These are phyloP conservation scores for Channallabes apus DNA, from an alignment of 2,797 vertebrate species.

Conservation along the genomic window DNA sequence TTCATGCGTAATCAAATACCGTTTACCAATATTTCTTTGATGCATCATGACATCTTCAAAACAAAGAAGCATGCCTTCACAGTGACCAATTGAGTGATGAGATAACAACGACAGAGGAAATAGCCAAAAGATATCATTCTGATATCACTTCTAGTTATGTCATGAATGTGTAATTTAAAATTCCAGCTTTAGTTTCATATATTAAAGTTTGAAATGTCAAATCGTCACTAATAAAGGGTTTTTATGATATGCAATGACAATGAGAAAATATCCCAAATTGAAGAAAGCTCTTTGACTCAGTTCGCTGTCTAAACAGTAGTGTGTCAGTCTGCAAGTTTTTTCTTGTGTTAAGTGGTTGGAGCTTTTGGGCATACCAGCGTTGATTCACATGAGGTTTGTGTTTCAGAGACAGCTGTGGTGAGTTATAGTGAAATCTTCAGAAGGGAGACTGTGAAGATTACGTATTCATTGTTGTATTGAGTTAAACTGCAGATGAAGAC, in stretches of 20 bases:
- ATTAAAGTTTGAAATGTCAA: background rate
- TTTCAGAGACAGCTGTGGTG: constrained; percentile 61
- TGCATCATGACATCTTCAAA: background rate
- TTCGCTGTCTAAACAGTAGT: constrained; percentile 31
- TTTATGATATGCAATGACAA: background rate
- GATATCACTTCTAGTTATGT: background rate
- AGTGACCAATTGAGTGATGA: background rate
- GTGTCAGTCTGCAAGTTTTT: constrained; percentile 54
- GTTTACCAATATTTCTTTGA: background rate
- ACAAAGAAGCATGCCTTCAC: background rate
- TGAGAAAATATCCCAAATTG: background rate
- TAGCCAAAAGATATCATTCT: background rate
- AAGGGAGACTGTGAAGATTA: constrained; percentile 43
- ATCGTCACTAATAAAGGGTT: background rate
- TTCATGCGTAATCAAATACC: background rate
- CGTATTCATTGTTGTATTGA: constrained; percentile 53
- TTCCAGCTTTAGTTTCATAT: background rate
- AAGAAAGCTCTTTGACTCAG: constrained; percentile 33
- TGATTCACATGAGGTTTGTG: constrained; percentile 39
- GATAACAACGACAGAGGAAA: background rate
- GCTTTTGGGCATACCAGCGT: constrained; percentile 46
- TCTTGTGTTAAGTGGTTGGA: constrained; percentile 47
- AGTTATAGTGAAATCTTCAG: constrained; percentile 56
- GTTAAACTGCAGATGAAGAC: constrained; percentile 43
- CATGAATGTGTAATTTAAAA: background rate